Base-by-base conservation (phyloP, 2,888 invertebrate genomes). In the Hyposoter dolosus region DNA sequence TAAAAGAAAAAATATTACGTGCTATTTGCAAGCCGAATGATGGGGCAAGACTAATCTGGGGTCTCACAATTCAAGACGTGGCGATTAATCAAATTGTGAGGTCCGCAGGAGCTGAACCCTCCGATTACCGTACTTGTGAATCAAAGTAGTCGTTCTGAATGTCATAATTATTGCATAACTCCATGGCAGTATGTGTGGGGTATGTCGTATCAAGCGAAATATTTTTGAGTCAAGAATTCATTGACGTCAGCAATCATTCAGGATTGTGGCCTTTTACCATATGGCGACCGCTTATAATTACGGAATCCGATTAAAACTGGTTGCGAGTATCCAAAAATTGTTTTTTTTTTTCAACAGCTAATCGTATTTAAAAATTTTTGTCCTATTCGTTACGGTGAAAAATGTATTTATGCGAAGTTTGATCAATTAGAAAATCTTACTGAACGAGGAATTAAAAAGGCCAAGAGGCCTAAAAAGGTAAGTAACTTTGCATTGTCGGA, bases 131-230 rank as follows among this genome's bases (percentile, higher is more conserved):
- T 81, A 56, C 56, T 47, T 40, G 45, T 35, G 23, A 45, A 63
- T 82, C 75, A 45, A 66, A 75, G 66, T 53, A 78, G 81, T 74
- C 68, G 65, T 84, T 84, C 60, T 47, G 81, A 71, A 86, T 86
- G 82, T 75, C 86, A 79, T 75, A 82, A 84, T 84, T 76, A 79
- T 86, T 86, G 71, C 84, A 72, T 71, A 86, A 82, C 71, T 23
- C 10, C 12, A 23, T 71, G 47, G 56, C 60, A 56, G 23, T 23
- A 47, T 56, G 7, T 32, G 47, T 40, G 23, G 5, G 40, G n/a
- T 35, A 45, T 19, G 19, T 69, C 35, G 53, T 19, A 50, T 50
- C 4, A 35, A 72, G 43, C 28, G 19, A 32, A 45, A 76, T 63
- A 35, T 17, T 77, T 77, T 66, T 53, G 9, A 23, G 9, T 43